Evolutionary conservation across 2,888 invertebrate genomes (phyloP).

Genomic region (Trypoxylon attenuatum): DNA sequence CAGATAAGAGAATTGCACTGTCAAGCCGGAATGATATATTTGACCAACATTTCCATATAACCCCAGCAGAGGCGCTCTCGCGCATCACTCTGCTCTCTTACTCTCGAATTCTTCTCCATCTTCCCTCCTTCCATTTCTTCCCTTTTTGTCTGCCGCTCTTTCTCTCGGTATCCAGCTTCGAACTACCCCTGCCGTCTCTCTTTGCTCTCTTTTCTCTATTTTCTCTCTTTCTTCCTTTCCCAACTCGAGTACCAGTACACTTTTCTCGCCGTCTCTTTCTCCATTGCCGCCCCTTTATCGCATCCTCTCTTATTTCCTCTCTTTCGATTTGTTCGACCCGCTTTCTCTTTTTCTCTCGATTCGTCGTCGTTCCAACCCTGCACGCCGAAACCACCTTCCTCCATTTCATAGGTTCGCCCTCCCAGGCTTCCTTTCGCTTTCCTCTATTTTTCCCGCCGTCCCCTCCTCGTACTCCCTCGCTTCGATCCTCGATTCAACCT

Average conservation of each 20-base stretch:
- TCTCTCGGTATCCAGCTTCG: conserved; percentile 30
- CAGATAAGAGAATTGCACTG: conserved; percentile 93
- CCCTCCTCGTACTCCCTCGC: conserved; percentile 4
- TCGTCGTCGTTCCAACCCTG: conserved; percentile 41
- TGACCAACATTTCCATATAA: conserved; percentile 90
- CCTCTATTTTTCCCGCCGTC: not conserved
- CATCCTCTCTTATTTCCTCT: conserved; percentile 23
- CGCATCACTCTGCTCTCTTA: conserved; percentile 64
- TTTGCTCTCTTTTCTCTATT: conserved; percentile 15
- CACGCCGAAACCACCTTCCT: conserved; percentile 15
- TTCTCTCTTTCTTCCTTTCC: conserved; percentile 8
- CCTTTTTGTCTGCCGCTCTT: conserved; percentile 52
- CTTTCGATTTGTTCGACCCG: conserved; percentile 33
- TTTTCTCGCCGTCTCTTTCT: conserved; percentile 14
- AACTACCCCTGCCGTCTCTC: conserved; percentile 49
- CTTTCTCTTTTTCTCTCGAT: conserved; percentile 36
- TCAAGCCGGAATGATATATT: conserved; percentile 93
- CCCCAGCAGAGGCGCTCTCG: conserved; percentile 70
- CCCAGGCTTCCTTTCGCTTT: not conserved
- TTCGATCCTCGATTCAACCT: not conserved
- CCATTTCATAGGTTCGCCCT: conserved; percentile 9
- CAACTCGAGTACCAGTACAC: conserved; percentile 1
- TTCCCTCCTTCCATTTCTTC: conserved; percentile 42
- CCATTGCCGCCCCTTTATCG: conserved; percentile 19
- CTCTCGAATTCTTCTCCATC: conserved; percentile 54